These are phyloP conservation scores for Dendrocincla tyrannina DNA, from an alignment of 2,797 vertebrate genomes.

Conservation along the genomic window DNA sequence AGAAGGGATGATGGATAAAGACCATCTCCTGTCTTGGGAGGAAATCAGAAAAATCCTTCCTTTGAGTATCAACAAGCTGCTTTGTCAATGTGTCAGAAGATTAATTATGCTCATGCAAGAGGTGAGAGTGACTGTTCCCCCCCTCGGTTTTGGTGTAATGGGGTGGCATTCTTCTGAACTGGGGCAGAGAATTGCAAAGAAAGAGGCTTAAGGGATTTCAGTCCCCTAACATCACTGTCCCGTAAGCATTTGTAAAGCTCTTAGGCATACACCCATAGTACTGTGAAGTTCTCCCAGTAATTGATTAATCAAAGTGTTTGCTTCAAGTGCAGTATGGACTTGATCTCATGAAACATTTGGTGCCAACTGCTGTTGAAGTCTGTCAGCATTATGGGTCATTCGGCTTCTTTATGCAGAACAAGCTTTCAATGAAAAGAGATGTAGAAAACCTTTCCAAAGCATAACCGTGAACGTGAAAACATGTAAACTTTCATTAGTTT, in stretches of 20 bases:
- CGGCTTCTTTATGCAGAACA: background rate
- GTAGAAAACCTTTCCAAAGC: background rate
- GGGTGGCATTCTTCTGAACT: slow-evolving; percentile 71
- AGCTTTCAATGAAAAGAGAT: background rate
- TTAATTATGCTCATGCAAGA: slow-evolving; percentile 77
- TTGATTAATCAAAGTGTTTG: slow-evolving; percentile 49
- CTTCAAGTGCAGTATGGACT: slow-evolving; percentile 10
- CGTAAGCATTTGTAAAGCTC: slow-evolving; percentile 26
- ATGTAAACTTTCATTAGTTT: background rate
- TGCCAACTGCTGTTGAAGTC: background rate
- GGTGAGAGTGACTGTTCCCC: slow-evolving; percentile 48
- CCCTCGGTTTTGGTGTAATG: slow-evolving; percentile 33
- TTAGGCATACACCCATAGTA: slow-evolving; percentile 14
- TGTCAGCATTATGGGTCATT: background rate
- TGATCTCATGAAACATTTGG: background rate
- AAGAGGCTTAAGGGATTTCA: slow-evolving; percentile 70
- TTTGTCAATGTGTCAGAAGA: slow-evolving; percentile 90
- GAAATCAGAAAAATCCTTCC: slow-evolving; percentile 86
- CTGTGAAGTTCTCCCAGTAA: slow-evolving; percentile 34
- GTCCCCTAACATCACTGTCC: slow-evolving; percentile 43
- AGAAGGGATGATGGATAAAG: slow-evolving; percentile 92
- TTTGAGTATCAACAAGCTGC: slow-evolving; percentile 82
- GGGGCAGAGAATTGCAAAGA: slow-evolving; percentile 69
- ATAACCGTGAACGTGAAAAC: fast-evolving
- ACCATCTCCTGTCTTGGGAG: slow-evolving; percentile 85